Conservation (phyloP, 2,113 vertebrate species). For the Eleginops maclovinus region DNA sequence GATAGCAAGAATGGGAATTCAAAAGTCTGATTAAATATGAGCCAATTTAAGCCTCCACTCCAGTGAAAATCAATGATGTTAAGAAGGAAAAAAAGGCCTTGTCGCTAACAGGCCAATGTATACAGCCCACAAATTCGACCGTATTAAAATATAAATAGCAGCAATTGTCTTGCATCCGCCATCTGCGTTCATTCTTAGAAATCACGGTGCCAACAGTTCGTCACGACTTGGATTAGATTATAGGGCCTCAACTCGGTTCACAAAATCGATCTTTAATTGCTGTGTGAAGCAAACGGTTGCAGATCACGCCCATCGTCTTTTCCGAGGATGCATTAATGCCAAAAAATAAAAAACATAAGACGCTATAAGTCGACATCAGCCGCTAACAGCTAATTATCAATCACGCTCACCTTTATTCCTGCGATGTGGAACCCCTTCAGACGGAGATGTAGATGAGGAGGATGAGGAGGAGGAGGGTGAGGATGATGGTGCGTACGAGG, state of each 20-base stretch:
- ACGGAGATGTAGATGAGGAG: constrained; percentile 61
- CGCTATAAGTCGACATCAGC: neutral
- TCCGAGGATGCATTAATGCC: constrained; percentile 13
- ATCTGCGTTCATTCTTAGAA: constrained; percentile 37
- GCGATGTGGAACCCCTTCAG: constrained; percentile 45
- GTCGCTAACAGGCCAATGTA: constrained; percentile 54
- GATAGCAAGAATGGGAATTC: neutral
- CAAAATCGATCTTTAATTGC: constrained; percentile 59
- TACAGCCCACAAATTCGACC: constrained; percentile 12
- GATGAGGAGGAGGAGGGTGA: constrained; percentile 57
- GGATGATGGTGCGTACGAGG: constrained; percentile 62
- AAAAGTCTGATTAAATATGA: constrained; percentile 2
- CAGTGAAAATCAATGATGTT: constrained; percentile 9
- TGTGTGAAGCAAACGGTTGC: constrained; percentile 32
- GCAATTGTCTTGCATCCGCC: constrained; percentile 16
- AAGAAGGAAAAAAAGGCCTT: constrained; percentile 15
- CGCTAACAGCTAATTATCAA: neutral
- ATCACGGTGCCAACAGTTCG: constrained; percentile 26
- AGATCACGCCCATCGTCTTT: constrained; percentile 62
- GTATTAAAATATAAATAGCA: constrained; percentile 26
- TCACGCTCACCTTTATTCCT: constrained; percentile 58
- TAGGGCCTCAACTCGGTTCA: constrained; percentile 41
- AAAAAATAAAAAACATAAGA: neutral
- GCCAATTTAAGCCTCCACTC: constrained; percentile 4
- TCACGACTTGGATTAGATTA: constrained; percentile 66